Evolutionary conservation across 1,140 invertebrate genomes (phyloP), one percentile per base, ranked within the genome.

Genomic region (Pogonus chalceus): DNA sequence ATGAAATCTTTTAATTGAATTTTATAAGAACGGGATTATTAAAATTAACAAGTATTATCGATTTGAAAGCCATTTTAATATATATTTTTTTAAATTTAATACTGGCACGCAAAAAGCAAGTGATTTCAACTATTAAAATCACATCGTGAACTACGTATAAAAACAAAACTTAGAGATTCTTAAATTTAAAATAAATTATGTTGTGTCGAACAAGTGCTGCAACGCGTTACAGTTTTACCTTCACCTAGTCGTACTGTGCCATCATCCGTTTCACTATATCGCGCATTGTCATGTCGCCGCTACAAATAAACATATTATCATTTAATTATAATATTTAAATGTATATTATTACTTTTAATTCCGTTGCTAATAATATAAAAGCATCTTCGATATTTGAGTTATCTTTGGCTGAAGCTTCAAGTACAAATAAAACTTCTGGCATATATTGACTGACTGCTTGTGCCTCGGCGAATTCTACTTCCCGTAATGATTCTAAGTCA

Each of bases 341-440:
- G 56, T 35, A 22, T 7, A 24, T 39, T 22, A 16, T 59, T 72
- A 89, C 87, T 78, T 89, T 90, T 39, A 92, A 73, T 75, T 94
- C 89, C 23, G 85, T 87, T 54, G 92, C 92, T 67, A 95, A 76
- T 58, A 81, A 89, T 53, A 88, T 79, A 73, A 96, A 96, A 57
- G 90, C 87, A 61, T 92, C 87, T 69, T 95, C 92, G 56, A 96
- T 85, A 72, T 95, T 95, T 37, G 87, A 91, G 63, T 94, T 92
- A 63, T 90, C 88, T 74, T 95, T 95, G 49, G 92, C 92, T 57
- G 90, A 94, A 7, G 92, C 91, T 75, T 96, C 92, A 71, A 95
- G 77, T 12, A 89, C 81, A 68, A 85, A 83, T 64, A 90, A 77
- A 35, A 91, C 84, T 73, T 90, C 87, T 35, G 87, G 86, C 63